phyloP scores from a whole-genome alignment of 2,888 invertebrate genomes.

The Reticulitermes lucifugus region DNA sequence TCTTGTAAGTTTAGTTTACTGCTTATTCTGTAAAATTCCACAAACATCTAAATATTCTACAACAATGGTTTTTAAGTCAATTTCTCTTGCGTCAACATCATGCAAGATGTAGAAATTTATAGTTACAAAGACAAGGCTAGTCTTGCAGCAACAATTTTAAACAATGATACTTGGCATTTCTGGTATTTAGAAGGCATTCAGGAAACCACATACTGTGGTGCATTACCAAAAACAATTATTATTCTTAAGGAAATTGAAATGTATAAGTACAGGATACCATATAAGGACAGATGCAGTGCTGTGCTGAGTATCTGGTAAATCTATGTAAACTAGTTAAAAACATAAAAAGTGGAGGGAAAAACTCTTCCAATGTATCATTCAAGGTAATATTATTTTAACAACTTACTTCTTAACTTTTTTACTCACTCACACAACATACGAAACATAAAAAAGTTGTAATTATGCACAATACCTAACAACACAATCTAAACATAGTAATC shows the following conservation, averaged over 20 bases:
- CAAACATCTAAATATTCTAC: too few relatives aligned
- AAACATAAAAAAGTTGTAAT: constrained; percentile 37
- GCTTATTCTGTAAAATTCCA: too few relatives aligned
- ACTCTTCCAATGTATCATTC: constrained; percentile 23
- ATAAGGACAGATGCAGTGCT: background rate
- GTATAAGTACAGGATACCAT: constrained; percentile 14
- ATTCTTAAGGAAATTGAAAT: constrained; percentile 15
- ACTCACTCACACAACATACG: constrained; percentile 43
- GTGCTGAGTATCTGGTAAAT: background rate
- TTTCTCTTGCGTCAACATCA: too few relatives aligned
- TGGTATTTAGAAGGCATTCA: too few relatives aligned
- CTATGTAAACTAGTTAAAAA: constrained; percentile 17
- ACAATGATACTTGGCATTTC: too few relatives aligned
- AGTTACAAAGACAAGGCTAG: too few relatives aligned
- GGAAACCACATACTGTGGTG: too few relatives aligned
- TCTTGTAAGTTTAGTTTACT: background rate
- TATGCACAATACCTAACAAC: constrained; percentile 37
- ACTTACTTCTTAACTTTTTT: constrained; percentile 39
- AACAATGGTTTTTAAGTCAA: too few relatives aligned
- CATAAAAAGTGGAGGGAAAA: background rate
- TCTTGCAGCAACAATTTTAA: too few relatives aligned
- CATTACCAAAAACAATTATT: background rate
- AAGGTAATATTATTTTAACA: constrained; percentile 44
- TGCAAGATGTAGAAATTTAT: too few relatives aligned
- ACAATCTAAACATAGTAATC: constrained; percentile 5